Evolutionary conservation across 2,888 invertebrate species (phyloP), one percentile per base, ranked within the genome.

Genomic region (Trypoxylon attenuatum): DNA sequence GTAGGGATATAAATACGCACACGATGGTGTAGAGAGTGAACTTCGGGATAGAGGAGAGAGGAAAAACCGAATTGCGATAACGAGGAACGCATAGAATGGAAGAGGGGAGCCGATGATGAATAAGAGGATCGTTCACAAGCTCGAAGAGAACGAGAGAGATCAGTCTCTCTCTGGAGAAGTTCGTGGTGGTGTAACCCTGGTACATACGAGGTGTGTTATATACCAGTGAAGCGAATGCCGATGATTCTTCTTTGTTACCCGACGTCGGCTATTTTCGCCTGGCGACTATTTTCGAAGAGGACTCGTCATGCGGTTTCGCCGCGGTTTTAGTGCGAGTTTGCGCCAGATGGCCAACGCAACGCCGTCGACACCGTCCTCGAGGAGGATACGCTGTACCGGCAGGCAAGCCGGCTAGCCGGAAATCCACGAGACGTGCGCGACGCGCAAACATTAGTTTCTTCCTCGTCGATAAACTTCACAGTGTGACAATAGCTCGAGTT

Each of bases 221-320:
- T 57, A 69, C 57, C 55, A n/a, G n/a, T 70, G 58, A 42, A 63
- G 71, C 69, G 59, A 72, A 79, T 80, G 58, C 74, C 74, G 68
- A 73, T 74, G 78, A 78, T 78, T 79, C 78, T 78, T 76, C 75
- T 80, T 78, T 78, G 73, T 81, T 82, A 77, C 79, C 71, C 76
- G 77, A 71, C 80, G 70, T 67, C 76, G 80, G 82, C 82, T 85
- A 85, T 86, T 86, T 85, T 83, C 65, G 83, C 82, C 81, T 78
- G 78, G 60, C 73, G 82, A 83, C 84, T 82, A 82, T 82, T 82
- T 83, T 81, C 82, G 83, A 80, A 78, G 77, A 81, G 78, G 76
- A 77, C 77, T 77, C 79, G 82, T 84, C 81, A 83, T 78, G 80
- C 82, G 76, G 81, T 84, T 83, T 82, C 76, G 77, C 78, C 76